Base-by-base conservation (phyloP, 2,113 vertebrate genomes). In the Melanostigma gelatinosum region DNA sequence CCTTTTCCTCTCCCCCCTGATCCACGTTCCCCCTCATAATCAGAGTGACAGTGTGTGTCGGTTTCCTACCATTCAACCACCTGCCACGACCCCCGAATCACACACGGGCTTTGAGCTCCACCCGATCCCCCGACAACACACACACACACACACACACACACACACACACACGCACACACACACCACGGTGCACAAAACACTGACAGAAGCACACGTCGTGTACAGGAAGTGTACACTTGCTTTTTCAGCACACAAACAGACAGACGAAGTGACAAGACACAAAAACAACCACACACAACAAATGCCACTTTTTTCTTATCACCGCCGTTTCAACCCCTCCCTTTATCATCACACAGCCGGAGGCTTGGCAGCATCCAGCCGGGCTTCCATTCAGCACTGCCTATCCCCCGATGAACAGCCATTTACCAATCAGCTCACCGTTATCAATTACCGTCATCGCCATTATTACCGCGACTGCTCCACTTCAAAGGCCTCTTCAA, bases 401-500 rank as follows among this genome's bases (percentile, higher is more conserved):
- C 85, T 69, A 77, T 91, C 90, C 92, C 62, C 85, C 54, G 50
- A 87, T 90, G 87, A 87, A 83, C 79, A 50, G 76, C 88, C 78
- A 90, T 87, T 92, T 90, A 64, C 86, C 68, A 58, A 87, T 88
- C 88, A 81, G 74, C 85, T 79, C 83, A 46, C 70, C 79, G 75
- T 86, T 93, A 93, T 92, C 92, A 90, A 89, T 93, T 72, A 85
- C 85, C 81, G 81, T 90, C 89, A 86, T 85, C 86, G 3, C 27
- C 79, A 64, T 86, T 86, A 88, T 88, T 87, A 89, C 91, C 87
- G 15, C 58, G 52, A 83, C 58, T 72, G 72, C 83, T 85, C 62
- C 72, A 91, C 92, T 86, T 93, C 91, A 93, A 93, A 93, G 92
- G 1, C 81, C 9, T 44, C 88, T 81, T 93, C 88, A 93, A 91